Evolutionary conservation across 1,140 invertebrate genomes (phyloP).

Genomic region (Choristoneura fumiferana): DNA sequence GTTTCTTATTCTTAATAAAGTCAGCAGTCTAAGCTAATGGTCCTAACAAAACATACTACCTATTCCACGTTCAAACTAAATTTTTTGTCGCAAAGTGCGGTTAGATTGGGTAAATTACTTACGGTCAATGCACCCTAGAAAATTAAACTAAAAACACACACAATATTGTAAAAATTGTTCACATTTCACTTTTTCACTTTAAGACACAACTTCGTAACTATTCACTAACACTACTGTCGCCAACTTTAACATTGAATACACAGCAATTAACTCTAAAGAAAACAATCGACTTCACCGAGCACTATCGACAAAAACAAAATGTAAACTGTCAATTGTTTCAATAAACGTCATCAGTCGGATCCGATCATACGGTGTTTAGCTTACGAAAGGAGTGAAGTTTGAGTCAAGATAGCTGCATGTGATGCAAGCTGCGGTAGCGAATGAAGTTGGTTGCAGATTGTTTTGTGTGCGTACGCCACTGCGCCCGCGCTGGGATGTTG

Average conservation of each 20-base stretch:
- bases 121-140: neutral
- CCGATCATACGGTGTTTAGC: conserved; percentile 44
- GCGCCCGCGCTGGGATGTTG: conserved; percentile 42
- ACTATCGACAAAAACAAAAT: conserved; percentile 68
- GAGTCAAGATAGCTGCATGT: conserved; percentile 32
- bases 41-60: too few relatives aligned
- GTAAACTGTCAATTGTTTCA: conserved; percentile 51
- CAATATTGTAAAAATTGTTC: neutral
- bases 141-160: neutral
- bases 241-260: too few relatives aligned
- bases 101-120: neutral
- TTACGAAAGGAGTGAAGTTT: conserved; percentile 55
- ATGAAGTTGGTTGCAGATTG: conserved; percentile 59
- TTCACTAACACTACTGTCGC: neutral
- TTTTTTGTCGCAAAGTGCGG: too few relatives aligned
- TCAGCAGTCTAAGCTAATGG: too few relatives aligned
- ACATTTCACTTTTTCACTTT: neutral
- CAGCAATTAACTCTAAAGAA: too few relatives aligned
- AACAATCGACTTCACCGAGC: conserved; percentile 22
- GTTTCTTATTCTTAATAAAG: too few relatives aligned
- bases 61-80: too few relatives aligned
- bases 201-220: neutral
- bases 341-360: conserved; percentile 55
- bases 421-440: conserved; percentile 45
- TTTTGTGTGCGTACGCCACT: conserved; percentile 50